A percentile compares a stretch with the other conserved stretches of the same genome.
Evolutionary conservation across 2,113 vertebrate genomes (phyloP).

Genomic region (Malaclemys terrapin): DNA sequence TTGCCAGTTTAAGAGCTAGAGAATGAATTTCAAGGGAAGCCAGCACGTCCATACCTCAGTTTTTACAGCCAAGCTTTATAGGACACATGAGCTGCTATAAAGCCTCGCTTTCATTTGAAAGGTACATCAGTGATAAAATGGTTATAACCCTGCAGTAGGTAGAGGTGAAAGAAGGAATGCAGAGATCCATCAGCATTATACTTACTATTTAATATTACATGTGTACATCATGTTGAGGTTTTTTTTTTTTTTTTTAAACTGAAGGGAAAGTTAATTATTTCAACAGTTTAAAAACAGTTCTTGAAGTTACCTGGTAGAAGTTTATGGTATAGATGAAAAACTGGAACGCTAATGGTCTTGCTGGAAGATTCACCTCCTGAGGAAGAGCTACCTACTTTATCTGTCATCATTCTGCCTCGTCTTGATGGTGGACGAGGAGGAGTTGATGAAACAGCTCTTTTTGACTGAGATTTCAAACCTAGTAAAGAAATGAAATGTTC

Average conservation of each 20-base stretch:
- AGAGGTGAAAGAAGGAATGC: not conserved
- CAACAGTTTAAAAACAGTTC: not conserved
- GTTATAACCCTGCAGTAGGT: not conserved
- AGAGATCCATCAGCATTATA: not conserved
- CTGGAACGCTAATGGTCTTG: conserved; percentile 97
- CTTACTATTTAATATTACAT: not conserved
- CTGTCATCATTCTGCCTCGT: conserved; percentile 92
- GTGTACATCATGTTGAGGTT: not conserved
- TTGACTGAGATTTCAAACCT: conserved; percentile 98
- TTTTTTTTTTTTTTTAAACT: not conserved
- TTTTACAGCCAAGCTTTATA: not conserved
- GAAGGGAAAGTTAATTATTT: not conserved
- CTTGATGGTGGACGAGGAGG: conserved; percentile 96
- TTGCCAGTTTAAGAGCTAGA: not conserved
- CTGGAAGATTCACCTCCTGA: conserved; percentile 88
- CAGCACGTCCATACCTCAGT: not conserved
- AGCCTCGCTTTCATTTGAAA: not conserved
- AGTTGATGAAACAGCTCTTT: conserved; percentile 92
- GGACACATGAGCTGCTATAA: not conserved
- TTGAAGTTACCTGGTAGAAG: conserved; percentile 85
- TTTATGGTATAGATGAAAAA: conserved; percentile 98
- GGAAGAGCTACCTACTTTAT: conserved; percentile 91
- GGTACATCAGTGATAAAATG: not conserved
- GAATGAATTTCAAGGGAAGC: not conserved
- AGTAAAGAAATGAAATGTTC: conserved; percentile 4